These are phyloP conservation scores for Ypsolopha scabrella DNA, from an alignment of 2,888 invertebrate genomes.

Conservation along the genomic window DNA sequence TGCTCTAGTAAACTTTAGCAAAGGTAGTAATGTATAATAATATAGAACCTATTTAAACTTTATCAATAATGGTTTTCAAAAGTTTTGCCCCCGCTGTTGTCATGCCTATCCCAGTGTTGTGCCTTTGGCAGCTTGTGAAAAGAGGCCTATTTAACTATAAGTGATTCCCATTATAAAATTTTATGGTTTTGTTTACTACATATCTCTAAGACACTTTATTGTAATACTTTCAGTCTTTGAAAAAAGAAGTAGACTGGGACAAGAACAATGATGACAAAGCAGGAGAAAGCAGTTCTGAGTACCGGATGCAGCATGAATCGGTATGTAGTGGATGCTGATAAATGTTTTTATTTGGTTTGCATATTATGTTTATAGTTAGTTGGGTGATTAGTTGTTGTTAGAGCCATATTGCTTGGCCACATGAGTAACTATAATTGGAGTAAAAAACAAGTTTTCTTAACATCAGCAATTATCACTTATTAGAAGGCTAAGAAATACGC, in stretches of 20 bases:
- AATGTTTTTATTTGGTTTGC: background rate
- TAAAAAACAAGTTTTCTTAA: too few species aligned
- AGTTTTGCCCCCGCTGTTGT: too few species aligned
- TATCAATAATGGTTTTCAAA: too few species aligned
- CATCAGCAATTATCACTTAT: too few species aligned
- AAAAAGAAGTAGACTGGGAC: conserved; percentile 91
- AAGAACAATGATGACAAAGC: conserved; percentile 82
- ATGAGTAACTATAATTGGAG: too few species aligned
- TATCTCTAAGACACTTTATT: background rate
- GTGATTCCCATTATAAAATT: background rate
- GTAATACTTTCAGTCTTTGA: conserved; percentile 78
- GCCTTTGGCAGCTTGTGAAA: too few species aligned
- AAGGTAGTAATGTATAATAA: too few species aligned
- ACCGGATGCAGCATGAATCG: conserved; percentile 86
- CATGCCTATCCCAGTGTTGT: too few species aligned
- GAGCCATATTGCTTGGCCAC: background rate
- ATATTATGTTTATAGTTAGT: background rate
- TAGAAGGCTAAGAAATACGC: too few species aligned
- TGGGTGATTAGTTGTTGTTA: background rate
- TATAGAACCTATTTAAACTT: too few species aligned
- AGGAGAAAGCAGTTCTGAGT: conserved; percentile 82
- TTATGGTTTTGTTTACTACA: background rate
- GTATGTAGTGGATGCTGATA: conserved; percentile 67
- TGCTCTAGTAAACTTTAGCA: too few species aligned
- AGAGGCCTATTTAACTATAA: too few species aligned